Evolutionary conservation across 92 coral and sea anemone genomes (phyloP), one percentile per base, ranked within the genome.

Genomic region (Heliopora coerulea): DNA sequence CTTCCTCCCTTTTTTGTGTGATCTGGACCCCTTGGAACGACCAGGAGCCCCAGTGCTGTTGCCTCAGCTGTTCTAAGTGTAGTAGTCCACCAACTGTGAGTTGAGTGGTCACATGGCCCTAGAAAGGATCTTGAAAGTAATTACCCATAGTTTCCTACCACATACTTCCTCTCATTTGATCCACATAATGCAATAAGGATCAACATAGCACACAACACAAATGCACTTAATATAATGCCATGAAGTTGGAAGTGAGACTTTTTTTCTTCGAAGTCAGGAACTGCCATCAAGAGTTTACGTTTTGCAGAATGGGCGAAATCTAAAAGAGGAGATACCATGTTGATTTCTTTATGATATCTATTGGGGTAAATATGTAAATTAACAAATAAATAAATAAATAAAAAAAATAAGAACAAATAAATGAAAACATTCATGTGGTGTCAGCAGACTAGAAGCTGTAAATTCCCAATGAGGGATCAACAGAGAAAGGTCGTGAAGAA

Each of bases 121-220:
- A 8, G 25, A 21, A 58, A 58, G 12, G 5, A 24, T 31, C 31
- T 17, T 27, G 29, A 54, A 1, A 54, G 4, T 54, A 11, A 25
- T 23, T 31, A 26, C 34, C 37, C 13, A 11, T 26, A 58, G 20
- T 58, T 11, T 14, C 1, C 54, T 44, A 44, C 17, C 39, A 67
- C 74, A 44, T 67, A 67, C 74, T 67, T 67, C 35, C 30, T 67
- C 48, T 25, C 33, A 49, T 23, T 17, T 15, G 29, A 44, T 46
- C 74, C 58, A 44, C 74, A 67, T 25, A 67, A 29, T 4, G 59
- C 74, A 67, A 67, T 21, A 23, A 46, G 59, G 19, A 67, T 30
- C 7, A 67, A 30, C 58, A 67, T 12, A 11, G 41, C 15, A 49
- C 74, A 67, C 0, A 67, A 48, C n/a, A 49, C 37, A 20, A 67